Base-by-base conservation (phyloP, 2,888 invertebrate genomes). In the Mimas tiliae region DNA sequence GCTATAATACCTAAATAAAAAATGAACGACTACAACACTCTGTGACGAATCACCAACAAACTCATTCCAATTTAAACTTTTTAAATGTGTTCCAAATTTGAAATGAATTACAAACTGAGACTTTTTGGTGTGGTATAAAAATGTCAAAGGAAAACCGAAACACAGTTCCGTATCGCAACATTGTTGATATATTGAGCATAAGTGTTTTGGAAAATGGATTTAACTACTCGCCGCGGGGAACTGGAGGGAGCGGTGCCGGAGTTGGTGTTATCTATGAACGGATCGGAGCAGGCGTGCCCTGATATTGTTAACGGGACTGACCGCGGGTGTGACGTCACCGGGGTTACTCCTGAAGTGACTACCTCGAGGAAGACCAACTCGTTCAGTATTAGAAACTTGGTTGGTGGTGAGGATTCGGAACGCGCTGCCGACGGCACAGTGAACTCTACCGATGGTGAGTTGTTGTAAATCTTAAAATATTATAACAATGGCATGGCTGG, bases 181-280 rank as follows among this genome's bases (percentile, higher is more conserved):
- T 65, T 65, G 45, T 7, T 48, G 11, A 19, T 33, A 58, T 21
- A 67, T 68, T 71, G 69, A 69, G 70, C 72, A 72, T 70, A 69
- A 72, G 69, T 70, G 72, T 68, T 75, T 74, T 81, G 73, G 80
- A 89, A 88, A 79, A 93, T 93, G 93, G 93, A 93, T 90, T 85
- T 93, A 86, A 92, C 93, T 33, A 93, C 92, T 70, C 91, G 93
- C 69, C 88, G 93, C 52, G 87, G 85, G 74, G 91, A 89, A 52
- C 77, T 83, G 75, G 89, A 84, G 21, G 78, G 76, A 67, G 74
- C 74, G 45, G 77, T 74, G 68, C 69, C 74, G 66, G 79, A 78
- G 62, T 64, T 72, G 67, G 75, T 81, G 68, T 72, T 82, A 69
- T 68, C 73, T 48, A 64, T 82, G 74, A 87, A 86, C 74, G 89